Base-by-base conservation (phyloP, 2,888 invertebrate genomes). In the Prosapia bicincta region DNA sequence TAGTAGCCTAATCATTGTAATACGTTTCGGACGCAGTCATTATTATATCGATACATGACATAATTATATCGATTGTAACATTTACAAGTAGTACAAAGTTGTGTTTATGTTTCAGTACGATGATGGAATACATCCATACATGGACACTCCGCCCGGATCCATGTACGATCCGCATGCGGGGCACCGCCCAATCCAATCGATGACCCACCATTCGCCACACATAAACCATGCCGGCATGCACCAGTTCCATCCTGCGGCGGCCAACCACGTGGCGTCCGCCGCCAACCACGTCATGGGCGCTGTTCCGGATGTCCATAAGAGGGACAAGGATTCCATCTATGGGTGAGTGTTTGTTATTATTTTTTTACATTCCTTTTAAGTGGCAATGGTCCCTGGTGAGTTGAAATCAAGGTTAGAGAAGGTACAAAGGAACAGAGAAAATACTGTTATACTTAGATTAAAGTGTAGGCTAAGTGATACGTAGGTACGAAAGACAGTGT, bases 301-400 rank as follows among this genome's bases (percentile, higher is more conserved):
- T 81, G 90, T 90, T 79, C 95, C 96, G 83, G 95, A 96, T 87
- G 96, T 96, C 83, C 96, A 96, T 88, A 98, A 98, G 89, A 90
- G 98, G 85, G 98, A 98, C 90, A 98, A 97, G 90, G 97, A 98
- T 90, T 96, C 97, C 85, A 97, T 98, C 86, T 98, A 98, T 88
- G 97, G 97, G 98, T 98, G 90, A 94, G 96, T 91, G 81, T 54
- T 54, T 30, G 9, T n/a, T n/a, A n/a, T n/a, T n/a, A n/a, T n/a
- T n/a, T n/a, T n/a, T n/a, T n/a, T n/a, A n/a, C n/a, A n/a, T n/a
- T n/a, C n/a, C n/a, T n/a, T n/a, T n/a, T n/a, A n/a, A n/a, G n/a
- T n/a, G n/a, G n/a, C n/a, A n/a, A n/a, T n/a, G n/a, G n/a, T n/a
- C n/a, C n/a, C n/a, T n/a, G n/a, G n/a, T n/a, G n/a, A n/a, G n/a